These are phyloP conservation scores for Brachyrhaphis roseni DNA, from an alignment of 2,797 vertebrate species.

Conservation along the genomic window DNA sequence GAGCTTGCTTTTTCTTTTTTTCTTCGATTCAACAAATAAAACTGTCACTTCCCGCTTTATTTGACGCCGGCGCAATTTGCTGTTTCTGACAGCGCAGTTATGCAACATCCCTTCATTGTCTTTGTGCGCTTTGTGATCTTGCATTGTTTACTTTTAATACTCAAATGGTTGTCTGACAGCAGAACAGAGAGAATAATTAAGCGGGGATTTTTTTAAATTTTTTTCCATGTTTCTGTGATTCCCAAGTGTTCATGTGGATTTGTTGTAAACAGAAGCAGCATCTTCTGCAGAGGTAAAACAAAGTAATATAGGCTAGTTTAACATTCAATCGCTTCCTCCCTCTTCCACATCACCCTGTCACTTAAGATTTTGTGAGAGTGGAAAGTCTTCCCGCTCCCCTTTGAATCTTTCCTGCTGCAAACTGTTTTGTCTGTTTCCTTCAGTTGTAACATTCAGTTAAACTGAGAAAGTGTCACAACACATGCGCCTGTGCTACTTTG, in stretches of 20 bases:
- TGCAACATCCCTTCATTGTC: constrained; percentile 24
- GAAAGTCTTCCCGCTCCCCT: constrained; percentile 22
- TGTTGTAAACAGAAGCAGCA: constrained; percentile 47
- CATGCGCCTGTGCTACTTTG: neutral
- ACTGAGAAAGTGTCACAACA: constrained; percentile 28
- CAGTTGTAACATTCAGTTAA: constrained; percentile 43
- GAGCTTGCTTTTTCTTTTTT: neutral
- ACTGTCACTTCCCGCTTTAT: constrained; percentile 30
- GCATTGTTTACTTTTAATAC: constrained; percentile 61
- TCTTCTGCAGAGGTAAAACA: constrained; percentile 40
- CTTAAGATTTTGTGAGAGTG: constrained; percentile 38
- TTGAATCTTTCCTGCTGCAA: constrained; percentile 34
- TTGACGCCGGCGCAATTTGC: constrained; percentile 22
- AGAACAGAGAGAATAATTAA: constrained; percentile 68
- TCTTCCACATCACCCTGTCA: constrained; percentile 57
- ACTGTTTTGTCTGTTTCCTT: constrained; percentile 27
- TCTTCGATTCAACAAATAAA: constrained; percentile 28
- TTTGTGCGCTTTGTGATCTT: constrained; percentile 50
- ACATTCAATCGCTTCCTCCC: constrained; percentile 46
- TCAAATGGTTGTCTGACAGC: constrained; percentile 60
- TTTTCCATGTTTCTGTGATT: constrained; percentile 42
- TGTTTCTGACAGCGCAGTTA: constrained; percentile 32
- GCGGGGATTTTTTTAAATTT: constrained; percentile 7
- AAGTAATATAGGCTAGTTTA: constrained; percentile 37
- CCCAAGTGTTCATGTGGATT: constrained; percentile 52